phyloP scores from a whole-genome alignment of 2,888 invertebrate genomes.

The Tortricodes alternella region DNA sequence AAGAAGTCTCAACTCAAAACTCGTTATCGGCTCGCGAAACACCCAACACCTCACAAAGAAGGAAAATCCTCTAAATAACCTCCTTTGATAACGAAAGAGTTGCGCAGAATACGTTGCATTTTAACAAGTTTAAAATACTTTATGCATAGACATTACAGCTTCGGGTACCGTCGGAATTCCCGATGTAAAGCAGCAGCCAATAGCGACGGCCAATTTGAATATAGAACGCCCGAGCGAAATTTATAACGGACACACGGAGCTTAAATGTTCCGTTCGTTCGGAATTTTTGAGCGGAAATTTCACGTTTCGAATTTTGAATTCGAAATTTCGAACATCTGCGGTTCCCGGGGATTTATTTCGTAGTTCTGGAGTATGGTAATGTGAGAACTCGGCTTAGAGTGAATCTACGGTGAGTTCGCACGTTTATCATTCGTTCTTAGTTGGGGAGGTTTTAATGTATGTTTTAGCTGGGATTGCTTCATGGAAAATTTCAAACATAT shows the following conservation, averaged over 20 bases:
- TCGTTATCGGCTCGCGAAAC: conserved; percentile 38
- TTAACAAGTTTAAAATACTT: conserved; percentile 81
- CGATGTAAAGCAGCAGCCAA: conserved; percentile 62
- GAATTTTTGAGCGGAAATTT: conserved; percentile 32
- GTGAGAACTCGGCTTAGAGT: conserved; percentile 12
- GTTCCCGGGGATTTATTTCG: conserved; percentile 29
- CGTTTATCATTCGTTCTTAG: conserved; percentile 13
- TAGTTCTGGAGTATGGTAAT: conserved; percentile 29
- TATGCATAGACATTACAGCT: conserved; percentile 78
- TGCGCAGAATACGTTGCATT: conserved; percentile 72
- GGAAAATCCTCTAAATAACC: conserved; percentile 59
- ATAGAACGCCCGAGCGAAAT: conserved; percentile 76
- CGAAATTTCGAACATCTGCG: conserved; percentile 33
- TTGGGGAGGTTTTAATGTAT: background rate
- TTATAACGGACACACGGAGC: conserved; percentile 76
- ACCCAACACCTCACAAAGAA: conserved; percentile 54
- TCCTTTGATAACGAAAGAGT: conserved; percentile 53
- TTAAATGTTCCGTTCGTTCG: conserved; percentile 53
- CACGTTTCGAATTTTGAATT: conserved; percentile 35
- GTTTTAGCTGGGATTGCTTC: background rate
- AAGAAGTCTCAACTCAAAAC: conserved; percentile 13
- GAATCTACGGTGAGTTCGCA: conserved; percentile 15
- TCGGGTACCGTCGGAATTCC: conserved; percentile 52
- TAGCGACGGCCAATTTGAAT: conserved; percentile 78
- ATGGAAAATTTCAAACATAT: background rate